These are phyloP conservation scores for Sebastes reedi DNA, from an alignment of 2,797 vertebrate genomes.

Conservation along the genomic window DNA sequence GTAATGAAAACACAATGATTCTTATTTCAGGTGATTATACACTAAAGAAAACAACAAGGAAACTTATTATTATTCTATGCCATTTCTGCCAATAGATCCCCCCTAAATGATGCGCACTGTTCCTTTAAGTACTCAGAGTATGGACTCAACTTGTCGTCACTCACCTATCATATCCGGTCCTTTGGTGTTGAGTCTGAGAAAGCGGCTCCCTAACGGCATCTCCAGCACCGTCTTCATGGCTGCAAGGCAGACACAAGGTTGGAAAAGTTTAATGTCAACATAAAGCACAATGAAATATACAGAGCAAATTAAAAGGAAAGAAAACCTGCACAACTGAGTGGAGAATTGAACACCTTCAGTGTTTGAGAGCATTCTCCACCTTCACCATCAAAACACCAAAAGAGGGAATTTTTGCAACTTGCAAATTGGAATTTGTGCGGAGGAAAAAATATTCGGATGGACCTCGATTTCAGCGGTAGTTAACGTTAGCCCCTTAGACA, in stretches of 20 bases:
- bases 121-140: no score
- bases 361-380: background rate
- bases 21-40: no score
- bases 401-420: background rate
- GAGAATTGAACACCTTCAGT: background rate
- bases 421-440: no score
- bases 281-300: background rate
- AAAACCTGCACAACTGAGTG: background rate
- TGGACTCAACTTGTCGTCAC: conserved; percentile 42
- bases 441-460: no score
- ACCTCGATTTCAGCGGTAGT: no score
- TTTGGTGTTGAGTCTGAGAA: conserved; percentile 88
- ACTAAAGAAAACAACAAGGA: no score
- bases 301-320: no score
- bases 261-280: background rate
- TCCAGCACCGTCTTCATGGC: conserved; percentile 90
- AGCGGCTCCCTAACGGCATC: conserved; percentile 90
- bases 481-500: no score
- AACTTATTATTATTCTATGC: no score
- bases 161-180: conserved; percentile 90
- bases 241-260: conserved; percentile 66
- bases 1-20: no score
- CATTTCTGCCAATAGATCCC: no score
- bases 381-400: background rate
- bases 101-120: background rate